Percentiles rank a stretch among this genome's conserved stretches.
Evolutionary conservation across 2,888 invertebrate species (phyloP).

Genomic region (Hecatera dysodea): DNA sequence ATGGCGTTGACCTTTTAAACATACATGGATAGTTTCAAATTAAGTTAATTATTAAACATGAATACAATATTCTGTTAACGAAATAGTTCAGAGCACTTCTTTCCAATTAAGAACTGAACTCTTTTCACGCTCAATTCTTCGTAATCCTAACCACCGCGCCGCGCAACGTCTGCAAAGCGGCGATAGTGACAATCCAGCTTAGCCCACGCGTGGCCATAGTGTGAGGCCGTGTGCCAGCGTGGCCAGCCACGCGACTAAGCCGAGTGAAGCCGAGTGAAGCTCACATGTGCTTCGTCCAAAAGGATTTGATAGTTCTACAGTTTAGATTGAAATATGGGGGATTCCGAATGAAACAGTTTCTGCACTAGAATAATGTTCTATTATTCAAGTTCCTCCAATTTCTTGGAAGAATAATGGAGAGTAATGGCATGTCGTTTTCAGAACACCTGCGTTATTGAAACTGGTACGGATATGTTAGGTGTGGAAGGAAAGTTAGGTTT

Average conservation of each 20-base stretch:
- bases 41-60: too few relatives aligned
- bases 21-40: too few relatives aligned
- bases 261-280: conserved; percentile 22
- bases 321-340: conserved; percentile 46
- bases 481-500: conserved; percentile 17
- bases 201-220: conserved; percentile 37
- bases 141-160: neutral
- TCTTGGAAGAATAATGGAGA: conserved; percentile 29
- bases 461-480: conserved; percentile 1
- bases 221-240: conserved; percentile 14
- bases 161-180: conserved; percentile 14
- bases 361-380: conserved; percentile 40
- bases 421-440: conserved; percentile 23
- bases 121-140: neutral
- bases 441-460: conserved; percentile 25
- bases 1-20: too few relatives aligned
- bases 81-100: neutral
- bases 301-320: conserved; percentile 43
- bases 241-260: conserved; percentile 23
- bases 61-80: too few relatives aligned
- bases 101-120: conserved; percentile 13
- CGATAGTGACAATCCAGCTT: conserved; percentile 46
- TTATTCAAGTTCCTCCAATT: conserved; percentile 39
- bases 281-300: conserved; percentile 32
- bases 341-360: conserved; percentile 34